Evolutionary conservation across 2,797 vertebrate genomes (phyloP), one percentile per base, ranked within the genome.

Genomic region (Danio choprae): DNA sequence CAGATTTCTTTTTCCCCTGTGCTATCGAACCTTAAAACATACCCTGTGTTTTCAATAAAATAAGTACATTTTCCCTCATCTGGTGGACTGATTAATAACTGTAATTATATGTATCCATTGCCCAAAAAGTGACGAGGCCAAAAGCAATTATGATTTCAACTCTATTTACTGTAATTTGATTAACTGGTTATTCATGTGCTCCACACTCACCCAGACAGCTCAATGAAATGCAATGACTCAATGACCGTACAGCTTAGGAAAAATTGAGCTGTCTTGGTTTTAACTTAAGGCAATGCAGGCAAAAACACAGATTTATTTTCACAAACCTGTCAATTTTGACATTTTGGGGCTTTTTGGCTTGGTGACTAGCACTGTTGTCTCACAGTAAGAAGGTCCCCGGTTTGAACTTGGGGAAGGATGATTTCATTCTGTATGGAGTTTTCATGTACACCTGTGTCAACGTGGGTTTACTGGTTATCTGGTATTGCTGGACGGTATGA

Each of bases 161-260:
- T 71, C 18, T 56, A 60, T 60, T 71, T 77, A 68, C 22, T 71
- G 41, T 67, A 67, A 68, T 77, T 77, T 77, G 58, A 72, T 79
- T 44, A 79, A 53, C 62, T 51, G 48, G 55, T 78, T 62, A 72
- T 58, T 55, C 38, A 63, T 53, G 58, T 72, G 46, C 51, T 50
- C 48, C 10, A 46, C 1, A 2, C n/a, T 78, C 13, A 60, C 29
- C 8, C 18, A 50, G 41, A 62, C 1, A 12, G 43, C 38, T 55
- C 36, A 43, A 12, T 50, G 48, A 50, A 79, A 79, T 62, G 43
- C 13, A 62, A 1, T 78, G 41, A 68, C n/a, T 18, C 55, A 40
- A 8, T 22, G 58, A 6, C 59, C 29, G 22, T 36, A n/a, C 29
- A 13, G 46, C 18, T 60, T 5, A 50, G 43, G 48, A 15, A 20